Conservation (phyloP, 2,888 invertebrate species). For the Eremobia ochroleuca region DNA sequence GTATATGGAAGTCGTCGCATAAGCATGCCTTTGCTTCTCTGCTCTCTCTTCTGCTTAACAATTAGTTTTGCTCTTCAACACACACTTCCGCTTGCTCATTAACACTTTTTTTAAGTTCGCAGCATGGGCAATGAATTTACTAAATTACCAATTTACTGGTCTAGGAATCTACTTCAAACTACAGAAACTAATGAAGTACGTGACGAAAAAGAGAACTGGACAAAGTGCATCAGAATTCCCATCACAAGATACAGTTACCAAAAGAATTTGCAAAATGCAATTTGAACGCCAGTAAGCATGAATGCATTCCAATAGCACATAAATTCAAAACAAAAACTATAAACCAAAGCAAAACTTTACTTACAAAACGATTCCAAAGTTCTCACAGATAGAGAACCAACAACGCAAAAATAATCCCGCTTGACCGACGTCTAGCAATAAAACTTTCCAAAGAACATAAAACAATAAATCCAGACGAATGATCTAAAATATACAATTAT, state of each 20-base stretch:
- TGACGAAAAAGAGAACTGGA: too few species aligned
- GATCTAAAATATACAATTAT: constrained; percentile 56
- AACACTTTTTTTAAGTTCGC: background rate
- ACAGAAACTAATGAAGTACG: background rate
- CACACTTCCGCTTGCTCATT: background rate
- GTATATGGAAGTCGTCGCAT: too few species aligned
- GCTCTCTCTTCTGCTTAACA: too few species aligned
- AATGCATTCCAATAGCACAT: constrained; percentile 3
- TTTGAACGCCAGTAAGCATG: background rate
- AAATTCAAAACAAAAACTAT: constrained; percentile 2
- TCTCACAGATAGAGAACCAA: constrained; percentile 32
- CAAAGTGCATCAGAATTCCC: background rate
- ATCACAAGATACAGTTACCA: background rate
- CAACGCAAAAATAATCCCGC: constrained; percentile 23
- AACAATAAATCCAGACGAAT: constrained; percentile 50
- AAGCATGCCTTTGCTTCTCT: background rate
- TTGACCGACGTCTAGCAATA: constrained; percentile 30
- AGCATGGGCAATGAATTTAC: background rate
- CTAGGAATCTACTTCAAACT: background rate
- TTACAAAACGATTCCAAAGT: background rate
- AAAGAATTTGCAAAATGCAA: background rate
- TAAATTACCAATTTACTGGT: background rate
- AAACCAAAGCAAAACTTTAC: constrained; percentile 1
- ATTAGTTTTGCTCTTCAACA: background rate
- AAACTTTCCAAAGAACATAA: constrained; percentile 46